These are phyloP conservation scores for Nomia melanderi DNA, from an alignment of 1,140 invertebrate genomes.

Conservation along the genomic window DNA sequence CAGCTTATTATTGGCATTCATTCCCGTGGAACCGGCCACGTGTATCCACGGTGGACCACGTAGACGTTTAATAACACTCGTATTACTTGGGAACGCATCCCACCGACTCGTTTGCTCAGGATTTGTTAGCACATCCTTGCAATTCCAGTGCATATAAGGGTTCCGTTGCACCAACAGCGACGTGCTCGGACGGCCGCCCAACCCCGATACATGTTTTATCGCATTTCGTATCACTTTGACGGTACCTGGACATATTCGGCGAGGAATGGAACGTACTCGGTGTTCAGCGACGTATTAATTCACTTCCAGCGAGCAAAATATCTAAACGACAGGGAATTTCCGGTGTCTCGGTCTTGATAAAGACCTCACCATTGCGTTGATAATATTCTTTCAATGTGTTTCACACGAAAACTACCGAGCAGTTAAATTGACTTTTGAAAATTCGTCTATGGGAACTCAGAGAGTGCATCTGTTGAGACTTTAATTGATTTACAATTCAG, in stretches of 20 bases:
- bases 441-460: no score
- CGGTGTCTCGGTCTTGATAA: no score
- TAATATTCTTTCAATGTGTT: no score
- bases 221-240: constrained; percentile 24
- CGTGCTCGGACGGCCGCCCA: neutral
- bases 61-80: constrained; percentile 39
- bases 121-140: constrained; percentile 42
- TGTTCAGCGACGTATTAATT: constrained; percentile 23
- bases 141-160: constrained; percentile 26
- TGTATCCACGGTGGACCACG: constrained; percentile 4
- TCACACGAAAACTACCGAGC: no score
- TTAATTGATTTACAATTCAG: no score
- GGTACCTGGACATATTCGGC: constrained; percentile 17
- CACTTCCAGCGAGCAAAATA: neutral
- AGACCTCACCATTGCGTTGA: no score
- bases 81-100: constrained; percentile 38
- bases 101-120: constrained; percentile 29
- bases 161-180: neutral
- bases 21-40: neutral
- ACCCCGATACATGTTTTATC: constrained; percentile 43
- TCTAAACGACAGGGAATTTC: no score
- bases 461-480: no score
- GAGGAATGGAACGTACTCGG: neutral
- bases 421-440: no score
- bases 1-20: constrained; percentile 1